Percentiles rank a stretch among this genome's conserved stretches.
phyloP scores from a whole-genome alignment of 2,113 vertebrate species.

The Vulpes vulpes region DNA sequence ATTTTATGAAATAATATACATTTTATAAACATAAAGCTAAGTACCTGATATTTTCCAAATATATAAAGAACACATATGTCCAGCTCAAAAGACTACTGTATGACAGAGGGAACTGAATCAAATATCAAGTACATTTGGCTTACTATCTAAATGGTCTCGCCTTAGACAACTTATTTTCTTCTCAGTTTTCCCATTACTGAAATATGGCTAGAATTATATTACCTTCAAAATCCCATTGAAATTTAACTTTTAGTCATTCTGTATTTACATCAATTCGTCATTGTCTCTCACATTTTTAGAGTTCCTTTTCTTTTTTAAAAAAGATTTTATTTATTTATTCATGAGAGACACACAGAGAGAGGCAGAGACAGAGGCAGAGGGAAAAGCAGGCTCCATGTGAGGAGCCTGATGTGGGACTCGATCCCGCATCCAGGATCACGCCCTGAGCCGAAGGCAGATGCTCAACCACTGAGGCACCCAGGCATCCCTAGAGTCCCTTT shows the following conservation, averaged over 20 bases:
- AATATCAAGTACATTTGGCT: not conserved
- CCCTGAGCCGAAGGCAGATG: no score
- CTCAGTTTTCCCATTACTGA: not conserved
- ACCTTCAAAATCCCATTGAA: not conserved
- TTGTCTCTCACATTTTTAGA: not conserved
- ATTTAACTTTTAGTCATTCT: conserved; percentile 2
- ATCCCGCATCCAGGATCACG: no score
- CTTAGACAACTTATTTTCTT: not conserved
- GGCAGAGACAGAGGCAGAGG: no score
- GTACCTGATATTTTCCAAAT: not conserved
- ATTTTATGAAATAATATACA: not conserved
- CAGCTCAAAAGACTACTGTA: not conserved
- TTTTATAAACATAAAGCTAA: conserved; percentile 11
- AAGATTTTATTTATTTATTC: no score
- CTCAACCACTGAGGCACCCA: no score
- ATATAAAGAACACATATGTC: not conserved
- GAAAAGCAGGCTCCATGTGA: no score
- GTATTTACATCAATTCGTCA: not conserved
- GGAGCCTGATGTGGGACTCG: no score
- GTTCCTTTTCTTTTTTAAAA: not conserved
- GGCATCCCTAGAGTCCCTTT: not conserved
- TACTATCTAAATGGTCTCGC: not conserved
- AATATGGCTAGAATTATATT: not conserved
- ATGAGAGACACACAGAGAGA: no score
- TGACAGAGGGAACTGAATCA: not conserved